Conservation (phyloP, 35 echinoderm and acorn worm species). For the Heliocidaris tuberculata region DNA sequence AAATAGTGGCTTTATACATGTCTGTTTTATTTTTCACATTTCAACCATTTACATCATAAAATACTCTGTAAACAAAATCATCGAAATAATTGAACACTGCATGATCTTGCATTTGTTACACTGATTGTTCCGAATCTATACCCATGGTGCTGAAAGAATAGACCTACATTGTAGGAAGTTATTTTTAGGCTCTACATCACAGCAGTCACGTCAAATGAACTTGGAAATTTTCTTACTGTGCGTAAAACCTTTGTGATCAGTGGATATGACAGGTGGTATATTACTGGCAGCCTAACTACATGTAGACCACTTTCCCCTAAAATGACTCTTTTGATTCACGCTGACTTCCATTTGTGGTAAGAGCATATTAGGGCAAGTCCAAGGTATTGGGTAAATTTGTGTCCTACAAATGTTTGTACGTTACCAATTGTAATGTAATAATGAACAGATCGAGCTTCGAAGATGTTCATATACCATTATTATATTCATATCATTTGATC, state of each 20-base stretch:
- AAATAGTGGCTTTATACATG: too few species aligned
- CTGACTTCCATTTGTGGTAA: not conserved
- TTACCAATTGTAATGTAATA: too few species aligned
- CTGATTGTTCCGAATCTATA: not conserved
- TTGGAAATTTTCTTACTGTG: not conserved
- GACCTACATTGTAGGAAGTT: not conserved
- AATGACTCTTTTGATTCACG: not conserved
- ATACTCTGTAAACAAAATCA: not conserved
- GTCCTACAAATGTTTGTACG: too few species aligned
- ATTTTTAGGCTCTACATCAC: not conserved
- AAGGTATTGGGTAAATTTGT: not conserved
- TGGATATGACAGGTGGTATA: not conserved
- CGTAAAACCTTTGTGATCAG: not conserved
- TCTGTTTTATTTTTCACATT: too few species aligned
- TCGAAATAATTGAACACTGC: not conserved
- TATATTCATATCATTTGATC: too few species aligned
- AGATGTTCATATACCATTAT: too few species aligned
- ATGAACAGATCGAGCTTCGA: too few species aligned
- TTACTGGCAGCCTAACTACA: not conserved
- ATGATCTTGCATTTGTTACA: not conserved
- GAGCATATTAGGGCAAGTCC: not conserved
- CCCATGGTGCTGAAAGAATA: not conserved
- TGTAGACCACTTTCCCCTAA: not conserved
- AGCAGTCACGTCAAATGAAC: conserved; percentile 23
- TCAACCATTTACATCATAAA: too few species aligned